Base-by-base conservation (phyloP, 2,113 vertebrate species). In the Oreochromis spilurus region DNA sequence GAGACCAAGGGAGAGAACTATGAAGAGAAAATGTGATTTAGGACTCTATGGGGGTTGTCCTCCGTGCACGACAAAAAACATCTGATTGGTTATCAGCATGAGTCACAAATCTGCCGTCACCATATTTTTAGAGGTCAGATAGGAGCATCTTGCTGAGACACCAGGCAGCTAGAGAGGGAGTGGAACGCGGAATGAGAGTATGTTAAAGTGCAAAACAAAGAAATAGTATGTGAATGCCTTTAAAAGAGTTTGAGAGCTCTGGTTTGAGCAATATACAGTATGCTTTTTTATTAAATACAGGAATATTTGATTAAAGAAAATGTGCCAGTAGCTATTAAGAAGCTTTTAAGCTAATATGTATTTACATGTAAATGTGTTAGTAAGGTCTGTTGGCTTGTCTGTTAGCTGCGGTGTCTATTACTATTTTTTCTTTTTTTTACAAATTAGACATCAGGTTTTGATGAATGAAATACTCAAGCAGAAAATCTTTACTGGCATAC, bases 121-220 rank as follows among this genome's bases (percentile, higher is more conserved):
- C 92, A 94, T 94, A 92, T 93, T 95, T 92, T 93, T 93, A 90
- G 93, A 95, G 93, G 94, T 94, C 95, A 95, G 90, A 88, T 86
- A 77, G 89, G 87, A 92, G 85, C 43, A 52, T 85, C 90, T 79
- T 89, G 78, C 87, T 86, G 85, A 88, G 87, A 83, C 82, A 67
- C 86, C 86, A 86, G 85, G 79, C 83, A 72, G 84, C 19, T 29
- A 24, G n/a, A 26, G 57, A 14, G 55, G 48, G 11, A 5, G 43
- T 2, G 11, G 36, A 43, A 62, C 24, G 6, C 12, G 21, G 62
- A 26, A 58, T n/a, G 50, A 43, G 55, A 24, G 29, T 55, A 29
- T 62, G 67, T 53, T 48, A 26, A 77, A 52, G 70, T 58, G 78
- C 70, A 79, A 83, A 88, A 70, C 75, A 88, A 57, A 85, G 79